A percentile compares a stretch with the other conserved stretches of the same genome.
Evolutionary conservation across 2,888 invertebrate species (phyloP).

Genomic region (Monoplex corrugatus): DNA sequence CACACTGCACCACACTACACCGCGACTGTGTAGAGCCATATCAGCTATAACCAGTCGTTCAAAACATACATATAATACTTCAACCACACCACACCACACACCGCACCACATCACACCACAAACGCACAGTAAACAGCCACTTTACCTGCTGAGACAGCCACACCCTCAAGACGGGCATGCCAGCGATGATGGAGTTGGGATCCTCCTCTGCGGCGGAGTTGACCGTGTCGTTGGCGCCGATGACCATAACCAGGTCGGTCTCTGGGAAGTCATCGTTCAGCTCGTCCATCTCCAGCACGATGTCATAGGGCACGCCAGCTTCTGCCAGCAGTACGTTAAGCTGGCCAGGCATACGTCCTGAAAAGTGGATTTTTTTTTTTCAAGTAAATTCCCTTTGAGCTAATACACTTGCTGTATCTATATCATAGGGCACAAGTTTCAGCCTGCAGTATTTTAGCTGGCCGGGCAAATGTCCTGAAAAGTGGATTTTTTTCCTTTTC

Average conservation of each 20-base stretch:
- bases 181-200: constrained; percentile 91
- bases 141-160: constrained; percentile 92
- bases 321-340: constrained; percentile 94
- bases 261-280: constrained; percentile 93
- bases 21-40: too few relatives aligned
- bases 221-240: constrained; percentile 94
- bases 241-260: constrained; percentile 92
- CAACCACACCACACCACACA: too few relatives aligned
- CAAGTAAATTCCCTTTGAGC: neutral
- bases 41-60: too few relatives aligned
- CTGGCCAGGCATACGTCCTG: constrained; percentile 95
- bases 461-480: constrained; percentile 92
- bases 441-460: constrained; percentile 94
- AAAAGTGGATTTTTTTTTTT: too few relatives aligned
- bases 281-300: constrained; percentile 94
- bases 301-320: constrained; percentile 95
- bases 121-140: neutral
- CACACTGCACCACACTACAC: too few relatives aligned
- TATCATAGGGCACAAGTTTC: constrained; percentile 95
- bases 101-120: neutral
- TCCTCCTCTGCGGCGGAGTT: constrained; percentile 95
- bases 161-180: constrained; percentile 94
- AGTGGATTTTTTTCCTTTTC: too few relatives aligned
- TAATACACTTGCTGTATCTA: too few relatives aligned
- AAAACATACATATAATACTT: too few relatives aligned